Evolutionary conservation across 2,797 vertebrate genomes (phyloP), one percentile per base, ranked within the genome.

Genomic region (Paedocypris micromegethes): DNA sequence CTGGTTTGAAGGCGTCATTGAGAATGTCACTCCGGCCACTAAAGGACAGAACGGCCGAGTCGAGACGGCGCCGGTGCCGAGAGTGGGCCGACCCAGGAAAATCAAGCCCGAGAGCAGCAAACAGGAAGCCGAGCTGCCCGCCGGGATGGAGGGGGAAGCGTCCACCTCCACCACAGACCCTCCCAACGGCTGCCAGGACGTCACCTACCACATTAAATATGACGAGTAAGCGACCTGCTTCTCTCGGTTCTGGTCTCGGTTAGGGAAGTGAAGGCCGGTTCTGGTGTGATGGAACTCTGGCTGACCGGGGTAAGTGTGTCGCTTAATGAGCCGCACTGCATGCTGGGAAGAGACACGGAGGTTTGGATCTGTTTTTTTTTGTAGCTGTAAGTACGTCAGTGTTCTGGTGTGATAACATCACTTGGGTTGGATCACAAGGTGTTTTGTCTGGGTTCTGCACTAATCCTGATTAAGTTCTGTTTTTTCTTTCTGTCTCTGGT

Each of bases 181-280:
- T 84, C 77, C 90, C 80, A 89, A 91, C 81, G 82, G 76, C 81
- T 90, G 85, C 82, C 91, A 95, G 84, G 91, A 93, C 72, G 83
- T 91, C 84, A 83, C 92, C 85, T 99, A 99, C 90, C 95, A 91
- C 90, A 98, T 99, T 89, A 93, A 95, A 92, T 99, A 98, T 2
- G 97, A 99, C 74, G 97, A 99, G 97, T 99, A 96, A 98, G 97
- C 97, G 84, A 46, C 38, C 3, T 4, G 6, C 44, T 38, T 57
- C 9, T 38, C 4, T 66, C 46, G 40, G 46, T 58, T 58, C 44
- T 4, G 9, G 8, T 41, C n/a, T 41, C 38, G 46, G 4, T 52
- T 63, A 5, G 6, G 38, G 43, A 4, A 7, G 3, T 9, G 52
- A 55, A 46, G 39, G 63, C 2, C 5, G 3, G 46, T 47, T 5